Evolutionary conservation across 2,797 vertebrate genomes (phyloP).

Genomic region (Oreochromis mossambicus): DNA sequence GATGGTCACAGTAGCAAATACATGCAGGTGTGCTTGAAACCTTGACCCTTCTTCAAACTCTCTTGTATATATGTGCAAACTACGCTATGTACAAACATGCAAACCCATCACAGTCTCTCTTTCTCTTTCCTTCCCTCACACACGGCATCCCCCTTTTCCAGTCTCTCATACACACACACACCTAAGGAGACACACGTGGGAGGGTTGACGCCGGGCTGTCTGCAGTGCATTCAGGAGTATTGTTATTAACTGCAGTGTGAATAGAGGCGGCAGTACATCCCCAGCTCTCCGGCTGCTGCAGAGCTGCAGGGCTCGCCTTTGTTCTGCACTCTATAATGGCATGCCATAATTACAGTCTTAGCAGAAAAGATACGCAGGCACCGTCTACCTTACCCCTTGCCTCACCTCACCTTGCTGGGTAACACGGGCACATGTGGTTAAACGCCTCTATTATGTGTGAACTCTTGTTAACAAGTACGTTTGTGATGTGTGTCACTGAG

Average conservation of each 20-base stretch:
- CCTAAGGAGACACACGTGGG: constrained; percentile 58
- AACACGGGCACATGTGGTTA: not conserved
- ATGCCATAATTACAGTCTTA: constrained; percentile 74
- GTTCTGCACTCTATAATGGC: constrained; percentile 69
- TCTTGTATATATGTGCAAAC: not conserved
- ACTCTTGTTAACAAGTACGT: not conserved
- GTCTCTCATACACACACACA: constrained; percentile 24
- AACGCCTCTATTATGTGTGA: not conserved
- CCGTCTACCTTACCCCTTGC: constrained; percentile 33
- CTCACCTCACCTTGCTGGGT: constrained; percentile 45
- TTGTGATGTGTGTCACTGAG: not conserved
- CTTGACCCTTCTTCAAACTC: not conserved
- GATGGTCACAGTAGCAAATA: not conserved
- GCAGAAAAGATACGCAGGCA: constrained; percentile 38
- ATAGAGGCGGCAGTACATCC: constrained; percentile 71
- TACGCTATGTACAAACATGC: not conserved
- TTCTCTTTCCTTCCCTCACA: constrained; percentile 15
- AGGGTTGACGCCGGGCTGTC: constrained; percentile 75
- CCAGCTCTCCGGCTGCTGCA: constrained; percentile 60
- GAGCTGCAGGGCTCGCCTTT: constrained; percentile 72
- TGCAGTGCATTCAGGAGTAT: constrained; percentile 67
- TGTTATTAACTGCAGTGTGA: constrained; percentile 76
- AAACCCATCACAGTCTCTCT: not conserved
- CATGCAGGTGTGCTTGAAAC: not conserved
- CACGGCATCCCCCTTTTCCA: constrained; percentile 10